These are phyloP conservation scores for Hyposmocoma kahamanoa DNA, from an alignment of 1,140 invertebrate genomes.

Conservation along the genomic window DNA sequence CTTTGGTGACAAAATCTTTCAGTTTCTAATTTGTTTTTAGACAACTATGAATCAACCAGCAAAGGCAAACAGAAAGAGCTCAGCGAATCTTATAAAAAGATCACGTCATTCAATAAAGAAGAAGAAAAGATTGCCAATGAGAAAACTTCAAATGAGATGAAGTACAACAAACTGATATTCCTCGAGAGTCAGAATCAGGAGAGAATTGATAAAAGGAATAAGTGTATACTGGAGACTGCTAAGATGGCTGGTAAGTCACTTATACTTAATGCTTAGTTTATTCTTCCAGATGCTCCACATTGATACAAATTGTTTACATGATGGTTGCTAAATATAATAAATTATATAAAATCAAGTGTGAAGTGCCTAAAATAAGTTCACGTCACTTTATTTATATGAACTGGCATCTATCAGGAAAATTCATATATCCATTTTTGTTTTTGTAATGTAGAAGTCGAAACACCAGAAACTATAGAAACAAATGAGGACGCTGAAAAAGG, in stretches of 20 bases:
- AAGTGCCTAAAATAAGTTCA: too few relatives aligned
- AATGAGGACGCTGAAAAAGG: conserved; percentile 40
- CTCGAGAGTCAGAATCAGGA: conserved; percentile 69
- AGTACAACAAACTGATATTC: conserved; percentile 56
- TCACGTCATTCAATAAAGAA: conserved; percentile 52
- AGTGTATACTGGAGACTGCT: conserved; percentile 49
- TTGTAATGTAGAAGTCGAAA: not conserved
- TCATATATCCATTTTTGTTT: too few relatives aligned
- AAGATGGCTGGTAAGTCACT: conserved; percentile 54
- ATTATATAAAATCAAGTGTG: too few relatives aligned
- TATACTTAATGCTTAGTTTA: too few relatives aligned
- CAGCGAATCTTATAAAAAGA: conserved; percentile 54
- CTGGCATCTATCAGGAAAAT: too few relatives aligned
- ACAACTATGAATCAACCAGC: conserved; percentile 47
- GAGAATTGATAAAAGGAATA: conserved; percentile 55
- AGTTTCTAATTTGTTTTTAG: conserved; percentile 18
- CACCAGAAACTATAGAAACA: conserved; percentile 21
- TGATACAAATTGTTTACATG: too few relatives aligned
- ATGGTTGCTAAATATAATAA: too few relatives aligned
- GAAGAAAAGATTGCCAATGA: conserved; percentile 64
- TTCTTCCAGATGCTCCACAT: too few relatives aligned
- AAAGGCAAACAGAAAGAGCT: conserved; percentile 61
- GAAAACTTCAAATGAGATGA: conserved; percentile 56
- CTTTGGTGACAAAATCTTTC: not conserved
- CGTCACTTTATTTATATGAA: too few relatives aligned